Evolutionary conservation across 2,113 vertebrate genomes (phyloP).

Genomic region (Oncorhynchus tshawytscha): DNA sequence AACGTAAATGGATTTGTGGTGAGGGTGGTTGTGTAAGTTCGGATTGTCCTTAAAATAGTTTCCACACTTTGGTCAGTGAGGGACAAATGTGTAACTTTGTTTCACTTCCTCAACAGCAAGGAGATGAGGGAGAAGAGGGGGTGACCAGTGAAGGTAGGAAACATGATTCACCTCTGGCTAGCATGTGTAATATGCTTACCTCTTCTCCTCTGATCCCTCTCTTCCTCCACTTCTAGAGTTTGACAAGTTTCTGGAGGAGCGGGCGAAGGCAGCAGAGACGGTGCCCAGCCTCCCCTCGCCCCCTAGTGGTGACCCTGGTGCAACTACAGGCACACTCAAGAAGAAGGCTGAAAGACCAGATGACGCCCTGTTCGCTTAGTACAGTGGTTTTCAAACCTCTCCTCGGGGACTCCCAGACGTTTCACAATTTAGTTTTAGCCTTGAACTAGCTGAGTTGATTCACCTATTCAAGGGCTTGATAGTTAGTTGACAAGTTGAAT

Average conservation of each 20-base stretch:
- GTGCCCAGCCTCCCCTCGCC: conserved; percentile 84
- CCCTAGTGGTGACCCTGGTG: conserved; percentile 75
- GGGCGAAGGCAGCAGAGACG: conserved; percentile 94
- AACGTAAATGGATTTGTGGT: not conserved
- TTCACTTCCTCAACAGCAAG: conserved; percentile 74
- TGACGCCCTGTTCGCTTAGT: conserved; percentile 89
- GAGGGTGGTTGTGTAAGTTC: not conserved
- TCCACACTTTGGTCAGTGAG: not conserved
- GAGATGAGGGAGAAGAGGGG: conserved; percentile 91
- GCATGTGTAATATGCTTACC: not conserved
- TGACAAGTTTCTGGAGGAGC: conserved; percentile 95
- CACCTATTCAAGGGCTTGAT: no score
- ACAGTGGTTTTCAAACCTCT: no score
- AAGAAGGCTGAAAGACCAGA: conserved; percentile 86
- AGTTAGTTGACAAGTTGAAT: no score
- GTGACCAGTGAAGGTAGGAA: conserved; percentile 95
- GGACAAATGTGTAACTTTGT: conserved; percentile 15
- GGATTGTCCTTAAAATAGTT: not conserved
- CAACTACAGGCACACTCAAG: conserved; percentile 70
- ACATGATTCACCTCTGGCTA: not conserved
- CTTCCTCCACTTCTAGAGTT: conserved; percentile 77
- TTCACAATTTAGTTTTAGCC: no score
- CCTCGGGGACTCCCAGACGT: no score
- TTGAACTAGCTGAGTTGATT: no score
- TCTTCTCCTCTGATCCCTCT: not conserved